These are phyloP conservation scores for Scaptomyza graminum DNA, from an alignment of 1,140 invertebrate species.

Conservation along the genomic window DNA sequence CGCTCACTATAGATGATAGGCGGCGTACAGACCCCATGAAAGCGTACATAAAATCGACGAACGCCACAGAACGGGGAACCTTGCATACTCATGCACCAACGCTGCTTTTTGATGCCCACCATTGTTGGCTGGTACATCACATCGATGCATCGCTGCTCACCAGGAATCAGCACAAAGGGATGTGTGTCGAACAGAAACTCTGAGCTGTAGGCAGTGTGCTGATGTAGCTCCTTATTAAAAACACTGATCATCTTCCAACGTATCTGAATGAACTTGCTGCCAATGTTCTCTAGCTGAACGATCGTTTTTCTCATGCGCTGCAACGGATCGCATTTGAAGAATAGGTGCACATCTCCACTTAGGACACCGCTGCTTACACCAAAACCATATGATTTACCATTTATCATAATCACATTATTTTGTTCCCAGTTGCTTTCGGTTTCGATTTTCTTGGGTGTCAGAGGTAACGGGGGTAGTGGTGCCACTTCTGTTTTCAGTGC, in stretches of 20 bases:
- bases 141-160: conserved; percentile 32
- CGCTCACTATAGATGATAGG: conserved; percentile 34
- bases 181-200: conserved; percentile 55
- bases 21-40: conserved; percentile 54
- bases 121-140: conserved; percentile 51
- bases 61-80: conserved; percentile 49
- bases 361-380: not conserved
- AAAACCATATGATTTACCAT: conserved; percentile 41
- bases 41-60: conserved; percentile 30
- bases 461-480: not conserved
- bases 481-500: not conserved
- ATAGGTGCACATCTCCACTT: conserved; percentile 2
- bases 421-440: too few relatives aligned
- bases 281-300: conserved; percentile 52
- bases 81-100: conserved; percentile 32
- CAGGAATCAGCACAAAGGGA: conserved; percentile 39
- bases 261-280: conserved; percentile 25
- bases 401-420: conserved; percentile 43
- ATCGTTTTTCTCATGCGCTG: conserved; percentile 54
- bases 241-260: conserved; percentile 11
- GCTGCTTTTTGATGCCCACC: conserved; percentile 53
- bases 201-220: conserved; percentile 18
- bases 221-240: conserved; percentile 17
- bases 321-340: conserved; percentile 57
- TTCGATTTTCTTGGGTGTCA: not conserved